phyloP scores from a whole-genome alignment of 2,888 invertebrate species.

The Drosophila yooni region DNA sequence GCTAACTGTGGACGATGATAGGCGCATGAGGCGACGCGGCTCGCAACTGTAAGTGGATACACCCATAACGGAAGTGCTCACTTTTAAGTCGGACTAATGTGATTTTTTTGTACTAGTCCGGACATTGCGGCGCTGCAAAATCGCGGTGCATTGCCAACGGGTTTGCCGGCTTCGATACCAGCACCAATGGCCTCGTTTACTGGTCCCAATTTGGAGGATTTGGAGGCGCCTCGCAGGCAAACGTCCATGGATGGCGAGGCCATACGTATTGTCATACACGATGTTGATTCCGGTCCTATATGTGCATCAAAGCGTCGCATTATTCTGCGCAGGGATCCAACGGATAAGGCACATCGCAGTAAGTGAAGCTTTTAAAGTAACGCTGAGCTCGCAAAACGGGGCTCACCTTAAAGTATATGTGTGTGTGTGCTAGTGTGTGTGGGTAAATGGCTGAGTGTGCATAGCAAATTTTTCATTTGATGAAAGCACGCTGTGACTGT shows the following conservation, averaged over 20 bases:
- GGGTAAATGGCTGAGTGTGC: slow-evolving; percentile 8
- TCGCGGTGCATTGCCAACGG: slow-evolving; percentile 85
- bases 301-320: slow-evolving; percentile 90
- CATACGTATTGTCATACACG: slow-evolving; percentile 96
- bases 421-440: slow-evolving; percentile 1
- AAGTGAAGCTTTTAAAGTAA: slow-evolving; percentile 85
- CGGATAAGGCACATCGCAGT: slow-evolving; percentile 95
- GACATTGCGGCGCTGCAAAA: slow-evolving; percentile 89
- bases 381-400: slow-evolving; percentile 14
- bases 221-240: slow-evolving; percentile 89
- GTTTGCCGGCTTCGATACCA: slow-evolving; percentile 84
- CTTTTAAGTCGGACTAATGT: slow-evolving; percentile 9
- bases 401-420: slow-evolving; percentile 25
- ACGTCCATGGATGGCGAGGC: slow-evolving; percentile 96
- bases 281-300: slow-evolving; percentile 91
- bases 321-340: slow-evolving; percentile 90
- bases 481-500: slow-evolving; percentile 23
- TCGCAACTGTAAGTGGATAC: slow-evolving; percentile 91
- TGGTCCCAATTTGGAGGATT: slow-evolving; percentile 87
- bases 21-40: slow-evolving; percentile 91
- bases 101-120: slow-evolving; percentile 86
- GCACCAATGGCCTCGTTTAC: slow-evolving; percentile 84
- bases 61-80: background rate
- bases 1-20: slow-evolving; percentile 89
- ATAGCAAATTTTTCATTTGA: slow-evolving; percentile 52